Base-by-base conservation (phyloP, 2,888 invertebrate species). In the Teleogryllus oceanicus region DNA sequence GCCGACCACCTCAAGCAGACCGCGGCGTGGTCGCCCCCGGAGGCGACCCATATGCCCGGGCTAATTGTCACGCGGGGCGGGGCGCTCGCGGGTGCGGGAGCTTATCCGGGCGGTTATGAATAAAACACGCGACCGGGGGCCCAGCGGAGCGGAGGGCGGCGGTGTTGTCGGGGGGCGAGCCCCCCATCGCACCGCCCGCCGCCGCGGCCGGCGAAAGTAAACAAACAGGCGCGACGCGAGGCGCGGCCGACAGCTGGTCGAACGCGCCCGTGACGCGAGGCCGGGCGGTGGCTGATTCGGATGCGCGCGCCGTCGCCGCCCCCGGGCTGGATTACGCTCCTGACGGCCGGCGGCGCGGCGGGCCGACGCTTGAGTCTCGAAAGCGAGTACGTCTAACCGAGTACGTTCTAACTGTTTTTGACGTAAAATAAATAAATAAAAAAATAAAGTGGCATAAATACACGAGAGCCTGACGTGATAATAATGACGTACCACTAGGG, bases 51-150 rank as follows among this genome's bases (percentile, higher is more conserved):
- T 62, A 62, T 62, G 62, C 62, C 62, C 62, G 62, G n/a, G 62
- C 62, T 62, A 62, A 62, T 62, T 62, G 62, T 62, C 62, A n/a
- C 16, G 62, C 16, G 16, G 62, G 16, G 62, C 16, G 62, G 16
- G 8, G 62, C 16, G 62, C 16, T 62, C 62, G 62, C 13, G 62
- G 62, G 4, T 16, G n/a, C 62, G 16, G n/a, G 62, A 8, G 62
- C 62, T 62, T 62, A 62, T 62, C 62, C 62, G 62, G 4, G 13
- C 62, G n/a, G 62, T 62, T 62, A 62, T 62, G 62, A 62, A 62
- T 62, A 62, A 62, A 62, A 62, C 62, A 62, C 62, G 62, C 62
- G 62, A 8, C 62, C 62, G 62, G 62, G 62, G 62, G 62, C n/a
- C 62, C 62, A 12, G n/a, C 16, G n/a, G 62, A 62, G n/a, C 62